These are phyloP conservation scores for Tromatobia lineatoria DNA, from an alignment of 2,888 invertebrate species.

Conservation along the genomic window DNA sequence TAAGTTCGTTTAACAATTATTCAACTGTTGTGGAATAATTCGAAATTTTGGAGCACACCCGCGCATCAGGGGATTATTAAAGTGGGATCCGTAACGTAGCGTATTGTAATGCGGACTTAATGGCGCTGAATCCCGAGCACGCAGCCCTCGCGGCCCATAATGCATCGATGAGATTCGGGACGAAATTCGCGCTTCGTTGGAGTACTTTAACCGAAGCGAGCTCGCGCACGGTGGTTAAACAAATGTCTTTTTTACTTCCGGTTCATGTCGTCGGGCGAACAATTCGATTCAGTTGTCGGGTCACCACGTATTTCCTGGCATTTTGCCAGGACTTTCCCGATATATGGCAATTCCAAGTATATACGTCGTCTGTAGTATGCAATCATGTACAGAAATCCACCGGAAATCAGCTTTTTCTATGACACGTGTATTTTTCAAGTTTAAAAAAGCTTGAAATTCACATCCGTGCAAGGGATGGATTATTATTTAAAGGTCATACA, in stretches of 20 bases:
- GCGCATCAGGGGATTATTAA: constrained; percentile 55
- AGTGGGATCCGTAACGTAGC: constrained; percentile 66
- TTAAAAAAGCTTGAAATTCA: background rate
- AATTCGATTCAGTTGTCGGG: constrained; percentile 74
- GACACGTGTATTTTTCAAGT: background rate
- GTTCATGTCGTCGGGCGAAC: constrained; percentile 72
- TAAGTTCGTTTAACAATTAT: constrained; percentile 13
- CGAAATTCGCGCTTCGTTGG: constrained; percentile 69
- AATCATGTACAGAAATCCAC: constrained; percentile 9
- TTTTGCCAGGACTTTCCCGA: constrained; percentile 68
- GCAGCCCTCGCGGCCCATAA: constrained; percentile 47
- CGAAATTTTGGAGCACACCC: background rate
- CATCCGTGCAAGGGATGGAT: background rate
- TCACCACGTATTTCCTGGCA: constrained; percentile 72
- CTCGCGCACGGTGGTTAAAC: constrained; percentile 71
- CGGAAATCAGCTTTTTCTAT: constrained; percentile 4
- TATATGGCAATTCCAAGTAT: constrained; percentile 47
- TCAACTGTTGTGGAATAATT: constrained; percentile 33
- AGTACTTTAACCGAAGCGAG: constrained; percentile 59
- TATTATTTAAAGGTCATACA: no score
- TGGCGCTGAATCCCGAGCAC: constrained; percentile 65
- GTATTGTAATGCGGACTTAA: constrained; percentile 69
- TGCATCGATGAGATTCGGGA: constrained; percentile 68
- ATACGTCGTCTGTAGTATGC: constrained; percentile 2
- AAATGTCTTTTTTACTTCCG: constrained; percentile 74